These are phyloP conservation scores for Sebastes cheni DNA, from an alignment of 2,797 vertebrate genomes.

Conservation along the genomic window DNA sequence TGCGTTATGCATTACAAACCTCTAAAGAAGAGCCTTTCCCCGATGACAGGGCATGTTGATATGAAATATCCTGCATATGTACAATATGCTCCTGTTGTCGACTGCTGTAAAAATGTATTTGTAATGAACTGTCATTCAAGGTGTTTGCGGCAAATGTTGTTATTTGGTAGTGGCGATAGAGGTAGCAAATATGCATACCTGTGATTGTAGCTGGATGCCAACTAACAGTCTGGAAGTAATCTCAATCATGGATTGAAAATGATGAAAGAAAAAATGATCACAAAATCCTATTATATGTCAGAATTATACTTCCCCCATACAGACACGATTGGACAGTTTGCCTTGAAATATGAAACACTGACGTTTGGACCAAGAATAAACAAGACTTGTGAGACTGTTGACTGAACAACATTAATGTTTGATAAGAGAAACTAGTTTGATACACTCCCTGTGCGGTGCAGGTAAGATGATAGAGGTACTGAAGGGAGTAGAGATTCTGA, in stretches of 20 bases:
- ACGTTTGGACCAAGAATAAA: conserved; percentile 5
- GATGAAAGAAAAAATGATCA: not conserved
- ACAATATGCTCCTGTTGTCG: not conserved
- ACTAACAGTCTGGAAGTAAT: conserved; percentile 5
- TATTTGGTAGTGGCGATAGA: not conserved
- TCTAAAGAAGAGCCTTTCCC: not conserved
- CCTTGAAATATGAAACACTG: conserved; percentile 2
- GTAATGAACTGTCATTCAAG: conserved; percentile 14
- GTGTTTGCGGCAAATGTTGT: not conserved
- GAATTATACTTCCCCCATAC: not conserved
- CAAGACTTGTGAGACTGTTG: not conserved
- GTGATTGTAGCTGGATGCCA: conserved; percentile 1
- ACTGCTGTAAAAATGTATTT: conserved; percentile 14
- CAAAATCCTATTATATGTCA: conserved; percentile 15
- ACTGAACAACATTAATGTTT: not conserved
- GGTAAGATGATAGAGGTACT: not conserved
- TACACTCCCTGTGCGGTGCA: not conserved
- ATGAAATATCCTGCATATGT: not conserved
- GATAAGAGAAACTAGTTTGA: not conserved
- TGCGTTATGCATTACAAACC: conserved; percentile 7
- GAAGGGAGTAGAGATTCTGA: not conserved
- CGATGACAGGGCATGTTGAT: not conserved
- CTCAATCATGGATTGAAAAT: conserved; percentile 36
- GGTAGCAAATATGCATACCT: not conserved
- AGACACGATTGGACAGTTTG: not conserved